Base-by-base conservation (phyloP, 2,888 invertebrate species). In the Panorpa germanica region DNA sequence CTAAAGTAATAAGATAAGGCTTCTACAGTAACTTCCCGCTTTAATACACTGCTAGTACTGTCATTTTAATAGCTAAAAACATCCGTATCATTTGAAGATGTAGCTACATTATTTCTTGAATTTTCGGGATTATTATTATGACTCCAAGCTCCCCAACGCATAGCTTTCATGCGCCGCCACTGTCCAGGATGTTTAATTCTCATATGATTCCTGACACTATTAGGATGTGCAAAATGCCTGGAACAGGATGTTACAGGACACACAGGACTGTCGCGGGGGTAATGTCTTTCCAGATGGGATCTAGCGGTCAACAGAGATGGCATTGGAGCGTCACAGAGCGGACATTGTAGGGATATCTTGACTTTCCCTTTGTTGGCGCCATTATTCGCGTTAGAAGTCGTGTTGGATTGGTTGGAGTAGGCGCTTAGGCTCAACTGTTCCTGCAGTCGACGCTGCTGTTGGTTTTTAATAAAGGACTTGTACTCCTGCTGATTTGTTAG, bases 161-260 rank as follows among this genome's bases (percentile, higher is more conserved):
- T 55, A 32, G 75, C 74, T 58, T 82, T 82, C 70, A 82, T 82
- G 51, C 69, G 66, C 47, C 76, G 74, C 82, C 81, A 82, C 48
- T 80, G 75, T 40, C 65, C 58, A 27, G 74, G 68, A 55, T 82
- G 82, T 53, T 82, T 82, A 46, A 75, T 65, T 43, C 82, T 63
- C 81, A 82, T 81, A 56, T 82, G 81, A 59, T 82, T 82, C 44
- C 81, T 66, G 41, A 82, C 82, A 34, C 81, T 81, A 59, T 82
- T 82, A 37, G 82, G 82, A 55, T 82, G 81, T 37, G 76, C 68
- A 54, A 81, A 82, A 41, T 63, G 63, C 38, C 76, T 66, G 31
- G 72, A 71, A 54, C 81, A 82, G 39, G 68, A 60, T 34, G 67
- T 57, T 32, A 81, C 81, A 22, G 82, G 82, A 56, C 81, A 83